A percentile compares a stretch with the other conserved stretches of the same genome.
phyloP scores from a whole-genome alignment of 2,888 invertebrate genomes.

The Rhogogaster chlorosoma region DNA sequence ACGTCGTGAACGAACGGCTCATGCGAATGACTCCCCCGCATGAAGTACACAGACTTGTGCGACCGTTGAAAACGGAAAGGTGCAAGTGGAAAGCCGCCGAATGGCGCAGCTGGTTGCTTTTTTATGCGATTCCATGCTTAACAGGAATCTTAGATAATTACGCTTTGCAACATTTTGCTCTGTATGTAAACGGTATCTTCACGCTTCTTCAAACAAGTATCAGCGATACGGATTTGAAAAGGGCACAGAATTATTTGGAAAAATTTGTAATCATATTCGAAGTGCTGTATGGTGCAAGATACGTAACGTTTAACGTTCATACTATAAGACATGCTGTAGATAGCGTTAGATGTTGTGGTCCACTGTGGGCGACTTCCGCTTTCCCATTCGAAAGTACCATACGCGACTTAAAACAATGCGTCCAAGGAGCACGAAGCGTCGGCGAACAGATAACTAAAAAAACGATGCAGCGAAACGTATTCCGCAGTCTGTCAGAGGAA shows the following conservation, averaged over 20 bases:
- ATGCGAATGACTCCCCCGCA: conserved; percentile 31
- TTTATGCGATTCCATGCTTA: conserved; percentile 42
- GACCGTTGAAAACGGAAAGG: conserved; percentile 38
- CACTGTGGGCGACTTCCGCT: conserved; percentile 20
- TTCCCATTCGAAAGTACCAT: not conserved
- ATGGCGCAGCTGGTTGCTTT: conserved; percentile 39
- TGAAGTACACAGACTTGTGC: conserved; percentile 39
- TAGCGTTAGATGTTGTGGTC: not conserved
- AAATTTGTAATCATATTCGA: conserved; percentile 24
- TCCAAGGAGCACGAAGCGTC: conserved; percentile 21
- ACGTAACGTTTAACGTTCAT: conserved; percentile 30
- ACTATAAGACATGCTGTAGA: conserved; percentile 3
- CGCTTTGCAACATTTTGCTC: conserved; percentile 31
- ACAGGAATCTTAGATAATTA: conserved; percentile 2
- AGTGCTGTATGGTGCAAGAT: conserved; percentile 22
- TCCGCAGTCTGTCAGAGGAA: not conserved
- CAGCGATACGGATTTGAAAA: conserved; percentile 12
- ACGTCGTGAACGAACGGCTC: conserved; percentile 24
- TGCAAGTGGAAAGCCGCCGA: no score
- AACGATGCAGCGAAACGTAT: not conserved
- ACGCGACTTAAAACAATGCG: conserved; percentile 13
- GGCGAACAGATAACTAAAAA: conserved; percentile 20
- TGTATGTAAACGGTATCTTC: conserved; percentile 13
- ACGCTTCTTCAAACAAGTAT: conserved; percentile 31
- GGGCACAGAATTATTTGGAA: not conserved